Conservation (phyloP, 2,113 vertebrate genomes). For the Acrocephalus arundinaceus region DNA sequence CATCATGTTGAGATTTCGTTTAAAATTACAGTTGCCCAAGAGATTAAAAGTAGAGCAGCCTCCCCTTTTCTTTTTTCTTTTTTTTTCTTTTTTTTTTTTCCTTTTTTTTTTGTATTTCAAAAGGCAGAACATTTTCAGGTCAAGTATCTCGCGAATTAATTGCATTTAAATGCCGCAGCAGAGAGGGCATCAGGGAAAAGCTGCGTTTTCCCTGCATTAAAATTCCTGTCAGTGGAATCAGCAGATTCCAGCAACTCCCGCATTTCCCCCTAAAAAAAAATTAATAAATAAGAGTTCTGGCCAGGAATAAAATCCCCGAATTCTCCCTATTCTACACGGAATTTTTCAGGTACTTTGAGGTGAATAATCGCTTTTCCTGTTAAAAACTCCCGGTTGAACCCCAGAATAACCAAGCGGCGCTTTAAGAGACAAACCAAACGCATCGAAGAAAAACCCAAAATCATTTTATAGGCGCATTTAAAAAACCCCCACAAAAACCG, state of each 20-base stretch:
- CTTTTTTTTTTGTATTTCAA: neutral
- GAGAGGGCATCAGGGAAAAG: neutral
- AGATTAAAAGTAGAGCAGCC: slow-evolving; percentile 11
- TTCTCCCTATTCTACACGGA: accelerated
- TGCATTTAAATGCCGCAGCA: neutral
- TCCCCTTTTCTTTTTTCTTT: accelerated
- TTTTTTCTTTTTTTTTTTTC: neutral
- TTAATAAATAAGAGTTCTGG: accelerated
- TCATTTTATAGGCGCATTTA: accelerated
- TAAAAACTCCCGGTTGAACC: neutral
- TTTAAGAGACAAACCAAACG: accelerated
- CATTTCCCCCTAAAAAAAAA: neutral
- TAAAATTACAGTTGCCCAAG: slow-evolving; percentile 43
- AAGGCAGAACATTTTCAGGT: neutral
- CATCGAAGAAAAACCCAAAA: accelerated
- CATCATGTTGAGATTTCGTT: slow-evolving; percentile 59
- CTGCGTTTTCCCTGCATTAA: neutral
- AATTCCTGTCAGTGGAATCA: neutral
- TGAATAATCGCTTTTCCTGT: neutral
- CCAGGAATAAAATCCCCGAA: accelerated
- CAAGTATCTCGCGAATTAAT: neutral
- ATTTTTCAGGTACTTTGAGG: neutral
- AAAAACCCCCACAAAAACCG: no score
- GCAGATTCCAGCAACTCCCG: neutral
- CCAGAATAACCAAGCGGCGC: accelerated